Percentiles rank a stretch among this genome's conserved stretches.
phyloP scores from a whole-genome alignment of 92 coral and sea anemone species.

The Phenganax stokvisi region DNA sequence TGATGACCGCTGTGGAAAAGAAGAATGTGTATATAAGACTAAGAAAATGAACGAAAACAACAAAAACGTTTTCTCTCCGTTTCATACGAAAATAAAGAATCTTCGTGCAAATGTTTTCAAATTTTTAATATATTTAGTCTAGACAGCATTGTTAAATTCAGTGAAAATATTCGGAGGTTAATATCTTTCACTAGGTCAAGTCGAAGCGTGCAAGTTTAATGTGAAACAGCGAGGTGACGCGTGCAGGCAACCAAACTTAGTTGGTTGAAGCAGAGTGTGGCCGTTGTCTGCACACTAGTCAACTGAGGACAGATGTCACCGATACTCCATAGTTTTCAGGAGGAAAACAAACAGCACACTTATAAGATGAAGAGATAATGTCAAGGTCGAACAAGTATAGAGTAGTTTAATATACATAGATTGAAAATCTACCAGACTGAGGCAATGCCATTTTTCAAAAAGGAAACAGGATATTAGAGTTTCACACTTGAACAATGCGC shows the following conservation, averaged over 20 bases:
- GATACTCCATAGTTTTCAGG: neutral
- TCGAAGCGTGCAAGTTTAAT: neutral
- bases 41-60: no score
- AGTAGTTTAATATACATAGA: neutral
- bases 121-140: neutral
- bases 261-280: no score
- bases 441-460: neutral
- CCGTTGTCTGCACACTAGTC: no score
- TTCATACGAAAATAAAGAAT: no score
- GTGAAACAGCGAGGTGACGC: neutral
- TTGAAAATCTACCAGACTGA: neutral
- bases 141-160: neutral
- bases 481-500: neutral
- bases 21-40: no score
- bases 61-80: no score
- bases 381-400: neutral
- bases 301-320: no score
- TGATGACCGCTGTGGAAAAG: no score
- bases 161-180: constrained; percentile 6
- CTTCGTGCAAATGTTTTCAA: neutral
- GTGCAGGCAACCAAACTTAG: neutral
- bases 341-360: neutral
- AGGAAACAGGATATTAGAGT: neutral
- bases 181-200: constrained; percentile 8
- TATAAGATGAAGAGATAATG: neutral